A percentile compares a stretch with the other conserved stretches of the same genome.
Conservation (phyloP, 2,113 vertebrate species). For the Rhea pennata region DNA sequence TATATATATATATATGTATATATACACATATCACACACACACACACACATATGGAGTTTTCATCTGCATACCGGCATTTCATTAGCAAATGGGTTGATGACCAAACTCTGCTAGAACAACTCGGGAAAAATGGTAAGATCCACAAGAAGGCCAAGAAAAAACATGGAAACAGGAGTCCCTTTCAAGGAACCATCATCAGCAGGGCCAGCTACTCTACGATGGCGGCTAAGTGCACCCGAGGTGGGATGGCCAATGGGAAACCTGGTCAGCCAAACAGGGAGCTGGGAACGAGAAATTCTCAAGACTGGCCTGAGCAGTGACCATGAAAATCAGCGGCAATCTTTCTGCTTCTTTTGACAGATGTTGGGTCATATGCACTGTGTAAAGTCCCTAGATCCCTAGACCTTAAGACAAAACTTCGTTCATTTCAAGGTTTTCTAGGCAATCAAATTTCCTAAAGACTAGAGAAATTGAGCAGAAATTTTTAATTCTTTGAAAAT, state of each 20-base stretch:
- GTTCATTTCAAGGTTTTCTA: slow-evolving; percentile 20
- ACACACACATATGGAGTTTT: not conserved
- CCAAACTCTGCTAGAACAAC: not conserved
- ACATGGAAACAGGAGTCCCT: not conserved
- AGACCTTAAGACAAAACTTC: not conserved
- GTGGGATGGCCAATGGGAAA: not conserved
- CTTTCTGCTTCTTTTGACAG: not conserved
- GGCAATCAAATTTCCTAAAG: slow-evolving; percentile 27
- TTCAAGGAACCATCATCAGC: not conserved
- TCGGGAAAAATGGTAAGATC: not conserved
- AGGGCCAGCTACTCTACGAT: not conserved
- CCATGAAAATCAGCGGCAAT: not conserved
- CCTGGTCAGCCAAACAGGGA: not conserved
- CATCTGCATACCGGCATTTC: not conserved
- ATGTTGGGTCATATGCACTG: not conserved
- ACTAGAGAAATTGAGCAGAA: slow-evolving; percentile 46
- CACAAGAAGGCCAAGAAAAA: not conserved
- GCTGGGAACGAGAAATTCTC: not conserved
- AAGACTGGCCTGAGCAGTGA: not conserved
- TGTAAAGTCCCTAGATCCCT: not conserved
- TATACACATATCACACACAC: no score
- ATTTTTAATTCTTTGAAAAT: slow-evolving; percentile 45
- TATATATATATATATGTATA: no score
- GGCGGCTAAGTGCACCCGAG: not conserved
- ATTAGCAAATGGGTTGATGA: not conserved